Conservation (phyloP, 2,113 vertebrate genomes). For the Saccopteryx bilineata region DNA sequence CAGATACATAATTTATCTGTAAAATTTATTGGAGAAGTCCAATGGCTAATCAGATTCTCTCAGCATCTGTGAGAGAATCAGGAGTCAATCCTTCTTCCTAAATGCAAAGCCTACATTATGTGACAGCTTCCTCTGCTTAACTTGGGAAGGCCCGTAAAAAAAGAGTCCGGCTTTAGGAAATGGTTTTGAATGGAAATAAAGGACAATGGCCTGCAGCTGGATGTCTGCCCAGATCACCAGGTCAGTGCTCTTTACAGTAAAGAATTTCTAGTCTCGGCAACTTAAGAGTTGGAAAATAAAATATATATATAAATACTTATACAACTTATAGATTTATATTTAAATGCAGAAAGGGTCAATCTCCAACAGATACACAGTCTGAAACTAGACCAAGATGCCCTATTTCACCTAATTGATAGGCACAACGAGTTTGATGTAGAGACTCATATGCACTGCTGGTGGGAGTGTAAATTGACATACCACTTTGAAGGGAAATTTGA, state of each 20-base stretch:
- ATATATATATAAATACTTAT: background rate
- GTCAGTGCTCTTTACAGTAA: background rate
- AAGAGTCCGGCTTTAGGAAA: slow-evolving; percentile 47
- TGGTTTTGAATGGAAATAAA: slow-evolving; percentile 41
- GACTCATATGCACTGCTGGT: background rate
- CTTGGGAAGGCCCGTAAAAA: background rate
- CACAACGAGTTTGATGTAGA: background rate
- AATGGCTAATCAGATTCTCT: background rate
- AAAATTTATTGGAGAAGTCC: background rate
- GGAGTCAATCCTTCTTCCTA: background rate
- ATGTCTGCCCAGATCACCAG: background rate
- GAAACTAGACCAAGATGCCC: background rate
- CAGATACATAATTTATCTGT: background rate
- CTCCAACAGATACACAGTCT: background rate
- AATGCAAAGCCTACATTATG: slow-evolving; percentile 48
- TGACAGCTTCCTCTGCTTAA: background rate
- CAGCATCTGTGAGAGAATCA: background rate
- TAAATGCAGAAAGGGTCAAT: background rate
- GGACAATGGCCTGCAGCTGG: slow-evolving; percentile 16
- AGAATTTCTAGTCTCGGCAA: slow-evolving; percentile 35
- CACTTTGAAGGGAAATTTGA: background rate
- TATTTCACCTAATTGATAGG: background rate
- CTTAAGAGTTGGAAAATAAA: slow-evolving; percentile 41
- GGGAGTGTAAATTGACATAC: background rate
- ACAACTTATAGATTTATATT: slow-evolving; percentile 34